Evolutionary conservation across 2,888 invertebrate genomes (phyloP).

Genomic region (Melieria omissa): DNA sequence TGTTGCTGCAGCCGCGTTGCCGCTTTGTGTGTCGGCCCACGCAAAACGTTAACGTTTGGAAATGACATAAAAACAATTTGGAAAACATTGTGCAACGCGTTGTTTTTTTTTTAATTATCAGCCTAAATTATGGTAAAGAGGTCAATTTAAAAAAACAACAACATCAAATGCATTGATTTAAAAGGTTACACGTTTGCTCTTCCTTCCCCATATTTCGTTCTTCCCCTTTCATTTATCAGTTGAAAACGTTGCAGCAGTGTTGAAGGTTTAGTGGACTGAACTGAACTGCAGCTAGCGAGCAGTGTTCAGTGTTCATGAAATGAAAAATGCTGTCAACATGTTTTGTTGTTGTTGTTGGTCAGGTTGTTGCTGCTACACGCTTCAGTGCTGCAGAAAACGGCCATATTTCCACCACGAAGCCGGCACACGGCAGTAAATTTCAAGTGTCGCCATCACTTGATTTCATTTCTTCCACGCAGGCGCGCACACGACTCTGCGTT

Average conservation of each 20-base stretch:
- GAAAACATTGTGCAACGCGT: neutral
- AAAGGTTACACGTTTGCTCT: too few relatives aligned
- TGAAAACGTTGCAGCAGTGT: neutral
- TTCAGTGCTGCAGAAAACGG: neutral
- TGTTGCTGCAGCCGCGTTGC: neutral
- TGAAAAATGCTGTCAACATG: conserved; percentile 10
- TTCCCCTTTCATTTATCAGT: neutral
- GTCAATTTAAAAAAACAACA: too few relatives aligned
- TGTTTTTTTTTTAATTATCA: neutral
- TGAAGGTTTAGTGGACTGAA: too few relatives aligned
- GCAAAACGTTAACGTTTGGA: neutral
- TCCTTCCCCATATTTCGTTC: too few relatives aligned
- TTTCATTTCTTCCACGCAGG: neutral
- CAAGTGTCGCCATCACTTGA: conserved; percentile 19
- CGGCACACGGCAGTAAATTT: conserved; percentile 2
- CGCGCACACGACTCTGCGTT: too few relatives aligned
- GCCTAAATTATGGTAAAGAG: neutral
- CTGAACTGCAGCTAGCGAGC: neutral
- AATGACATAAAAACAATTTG: neutral
- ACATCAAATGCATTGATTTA: too few relatives aligned
- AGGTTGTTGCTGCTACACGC: neutral
- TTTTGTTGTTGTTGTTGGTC: neutral
- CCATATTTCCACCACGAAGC: too few relatives aligned
- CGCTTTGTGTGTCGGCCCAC: neutral
- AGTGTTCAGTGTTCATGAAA: neutral